A percentile compares a stretch with the other conserved stretches of the same genome.
Evolutionary conservation across 2,113 vertebrate species (phyloP).

Genomic region (Prionailurus viverrinus): DNA sequence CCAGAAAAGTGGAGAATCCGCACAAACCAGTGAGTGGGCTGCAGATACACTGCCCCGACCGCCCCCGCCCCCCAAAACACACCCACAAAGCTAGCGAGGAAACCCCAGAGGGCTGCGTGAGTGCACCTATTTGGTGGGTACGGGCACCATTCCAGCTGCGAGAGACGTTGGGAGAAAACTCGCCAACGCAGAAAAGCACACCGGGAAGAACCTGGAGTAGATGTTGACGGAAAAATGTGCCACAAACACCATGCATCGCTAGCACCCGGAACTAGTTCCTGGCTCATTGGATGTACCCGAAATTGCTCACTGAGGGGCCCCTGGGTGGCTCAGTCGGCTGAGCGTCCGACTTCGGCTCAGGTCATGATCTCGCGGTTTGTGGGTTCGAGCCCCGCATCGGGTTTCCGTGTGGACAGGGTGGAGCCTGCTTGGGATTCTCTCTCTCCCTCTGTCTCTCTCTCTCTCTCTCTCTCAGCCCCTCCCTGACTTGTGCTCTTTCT

Average conservation of each 20-base stretch:
- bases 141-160: background rate
- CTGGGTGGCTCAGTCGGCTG: too few relatives aligned
- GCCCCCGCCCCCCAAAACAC: too few relatives aligned
- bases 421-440: too few relatives aligned
- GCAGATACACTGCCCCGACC: background rate
- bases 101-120: background rate
- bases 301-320: background rate
- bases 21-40: background rate
- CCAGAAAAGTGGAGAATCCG: background rate
- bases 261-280: background rate
- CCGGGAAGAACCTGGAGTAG: background rate
- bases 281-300: background rate
- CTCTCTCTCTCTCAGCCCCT: too few relatives aligned
- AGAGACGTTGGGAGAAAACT: background rate
- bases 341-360: too few relatives aligned
- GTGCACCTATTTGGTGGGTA: background rate
- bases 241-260: background rate
- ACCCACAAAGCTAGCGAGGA: background rate
- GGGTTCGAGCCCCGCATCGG: too few relatives aligned
- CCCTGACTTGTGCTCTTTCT: too few relatives aligned
- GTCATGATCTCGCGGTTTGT: too few relatives aligned
- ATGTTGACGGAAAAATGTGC: background rate
- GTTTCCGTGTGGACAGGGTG: too few relatives aligned
- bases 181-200: background rate
- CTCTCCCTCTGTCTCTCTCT: too few relatives aligned